phyloP scores from a whole-genome alignment of 2,113 vertebrate genomes.

The Tiliqua scincoides region DNA sequence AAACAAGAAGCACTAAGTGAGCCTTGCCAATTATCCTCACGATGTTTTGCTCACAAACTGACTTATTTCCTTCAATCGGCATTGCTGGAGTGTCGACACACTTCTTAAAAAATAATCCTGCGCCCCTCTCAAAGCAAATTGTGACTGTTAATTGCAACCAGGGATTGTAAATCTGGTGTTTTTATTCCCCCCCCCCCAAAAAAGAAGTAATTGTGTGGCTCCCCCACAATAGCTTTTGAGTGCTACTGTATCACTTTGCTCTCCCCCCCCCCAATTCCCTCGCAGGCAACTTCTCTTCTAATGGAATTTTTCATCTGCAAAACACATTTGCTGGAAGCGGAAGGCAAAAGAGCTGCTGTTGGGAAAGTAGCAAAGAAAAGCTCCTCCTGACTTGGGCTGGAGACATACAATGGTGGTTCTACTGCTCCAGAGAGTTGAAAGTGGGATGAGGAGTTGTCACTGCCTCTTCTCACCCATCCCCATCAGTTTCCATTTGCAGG shows the following conservation, averaged over 20 bases:
- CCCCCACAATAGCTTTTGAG: constrained; percentile 61
- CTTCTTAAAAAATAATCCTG: constrained; percentile 72
- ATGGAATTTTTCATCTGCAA: constrained; percentile 77
- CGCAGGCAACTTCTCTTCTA: constrained; percentile 64
- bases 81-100: constrained; percentile 57
- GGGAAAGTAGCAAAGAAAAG: constrained; percentile 58
- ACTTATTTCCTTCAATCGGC: constrained; percentile 52
- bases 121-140: constrained; percentile 69
- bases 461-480: no score
- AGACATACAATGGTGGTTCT: constrained; percentile 47
- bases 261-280: constrained; percentile 57
- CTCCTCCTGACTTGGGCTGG: constrained; percentile 47
- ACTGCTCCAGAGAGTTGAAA: not conserved
- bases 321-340: constrained; percentile 74
- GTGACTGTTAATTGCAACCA: constrained; percentile 72
- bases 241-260: constrained; percentile 14
- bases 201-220: constrained; percentile 52
- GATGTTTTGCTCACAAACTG: constrained; percentile 62
- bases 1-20: constrained; percentile 71
- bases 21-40: constrained; percentile 71
- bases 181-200: no score
- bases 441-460: not conserved
- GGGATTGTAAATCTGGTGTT: constrained; percentile 66
- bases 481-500: no score
- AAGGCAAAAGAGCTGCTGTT: constrained; percentile 72